Conservation (phyloP, 2,888 invertebrate species). For the Troides aeacus region DNA sequence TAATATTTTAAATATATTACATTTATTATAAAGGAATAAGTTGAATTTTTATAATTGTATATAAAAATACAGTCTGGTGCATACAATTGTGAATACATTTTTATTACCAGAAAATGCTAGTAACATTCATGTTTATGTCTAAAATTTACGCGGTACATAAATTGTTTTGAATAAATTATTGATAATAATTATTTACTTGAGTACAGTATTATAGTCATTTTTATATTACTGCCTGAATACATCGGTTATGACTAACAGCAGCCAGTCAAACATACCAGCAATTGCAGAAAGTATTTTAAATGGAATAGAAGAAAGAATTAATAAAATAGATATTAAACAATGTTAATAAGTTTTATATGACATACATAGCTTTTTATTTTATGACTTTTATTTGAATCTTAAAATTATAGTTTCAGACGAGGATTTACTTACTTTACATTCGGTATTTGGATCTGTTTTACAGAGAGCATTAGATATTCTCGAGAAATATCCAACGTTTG, state of each 20-base stretch:
- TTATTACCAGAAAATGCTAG: no score
- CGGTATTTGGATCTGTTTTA: constrained; percentile 80
- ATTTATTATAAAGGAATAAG: no score
- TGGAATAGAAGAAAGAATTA: constrained; percentile 46
- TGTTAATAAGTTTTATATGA: constrained; percentile 33
- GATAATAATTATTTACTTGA: no score
- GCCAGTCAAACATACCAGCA: constrained; percentile 41
- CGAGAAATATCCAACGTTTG: constrained; percentile 77
- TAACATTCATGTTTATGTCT: no score
- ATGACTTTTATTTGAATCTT: background rate
- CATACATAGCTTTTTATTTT: background rate
- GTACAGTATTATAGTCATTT: background rate
- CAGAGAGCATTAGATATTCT: constrained; percentile 82
- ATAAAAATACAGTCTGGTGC: no score
- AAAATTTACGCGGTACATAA: no score
- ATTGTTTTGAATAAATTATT: no score
- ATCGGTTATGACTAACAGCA: constrained; percentile 38
- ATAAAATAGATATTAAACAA: constrained; percentile 40
- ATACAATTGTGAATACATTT: no score
- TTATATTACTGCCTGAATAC: background rate
- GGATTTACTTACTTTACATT: constrained; percentile 77
- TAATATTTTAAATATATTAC: no score
- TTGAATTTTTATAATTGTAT: no score
- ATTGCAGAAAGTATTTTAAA: constrained; percentile 45
- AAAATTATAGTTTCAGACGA: constrained; percentile 77